A percentile compares a stretch with the other conserved stretches of the same genome.
Conservation (phyloP, 2,113 vertebrate genomes). For the Arvicanthis niloticus region DNA sequence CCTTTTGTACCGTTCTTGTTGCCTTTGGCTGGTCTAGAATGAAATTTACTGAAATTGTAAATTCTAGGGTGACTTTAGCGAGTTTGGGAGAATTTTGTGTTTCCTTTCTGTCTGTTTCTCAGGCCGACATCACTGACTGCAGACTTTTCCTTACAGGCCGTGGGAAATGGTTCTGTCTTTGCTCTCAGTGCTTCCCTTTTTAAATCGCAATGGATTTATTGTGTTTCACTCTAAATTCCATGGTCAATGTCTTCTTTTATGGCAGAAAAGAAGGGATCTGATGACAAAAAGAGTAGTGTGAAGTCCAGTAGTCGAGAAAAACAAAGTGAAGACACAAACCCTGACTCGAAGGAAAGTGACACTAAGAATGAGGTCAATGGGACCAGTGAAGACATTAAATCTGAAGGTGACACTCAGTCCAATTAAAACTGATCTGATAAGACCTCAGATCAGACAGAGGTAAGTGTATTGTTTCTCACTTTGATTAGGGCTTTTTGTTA, state of each 20-base stretch:
- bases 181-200: constrained; percentile 43
- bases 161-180: constrained; percentile 64
- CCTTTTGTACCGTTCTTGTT: constrained; percentile 36
- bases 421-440: constrained; percentile 99
- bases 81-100: constrained; percentile 36
- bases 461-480: constrained; percentile 96
- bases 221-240: constrained; percentile 86
- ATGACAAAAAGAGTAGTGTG: constrained; percentile 96
- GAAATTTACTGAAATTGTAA: constrained; percentile 12
- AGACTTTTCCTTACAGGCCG: constrained; percentile 26
- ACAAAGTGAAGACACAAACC: constrained; percentile 92
- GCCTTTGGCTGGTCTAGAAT: constrained; percentile 9
- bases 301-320: constrained; percentile 95
- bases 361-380: constrained; percentile 97
- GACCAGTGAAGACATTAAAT: constrained; percentile 98
- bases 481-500: constrained; percentile 97
- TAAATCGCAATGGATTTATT: constrained; percentile 74
- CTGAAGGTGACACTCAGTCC: constrained; percentile 99
- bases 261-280: constrained; percentile 95
- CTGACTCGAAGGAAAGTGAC: constrained; percentile 94
- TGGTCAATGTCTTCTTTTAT: constrained; percentile 90
- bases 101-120: not conserved
- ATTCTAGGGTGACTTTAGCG: not conserved
- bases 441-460: constrained; percentile 99
- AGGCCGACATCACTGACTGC: not conserved